These are phyloP conservation scores for Tauraco hartlaubi DNA, from an alignment of 2,797 vertebrate species.

Conservation along the genomic window DNA sequence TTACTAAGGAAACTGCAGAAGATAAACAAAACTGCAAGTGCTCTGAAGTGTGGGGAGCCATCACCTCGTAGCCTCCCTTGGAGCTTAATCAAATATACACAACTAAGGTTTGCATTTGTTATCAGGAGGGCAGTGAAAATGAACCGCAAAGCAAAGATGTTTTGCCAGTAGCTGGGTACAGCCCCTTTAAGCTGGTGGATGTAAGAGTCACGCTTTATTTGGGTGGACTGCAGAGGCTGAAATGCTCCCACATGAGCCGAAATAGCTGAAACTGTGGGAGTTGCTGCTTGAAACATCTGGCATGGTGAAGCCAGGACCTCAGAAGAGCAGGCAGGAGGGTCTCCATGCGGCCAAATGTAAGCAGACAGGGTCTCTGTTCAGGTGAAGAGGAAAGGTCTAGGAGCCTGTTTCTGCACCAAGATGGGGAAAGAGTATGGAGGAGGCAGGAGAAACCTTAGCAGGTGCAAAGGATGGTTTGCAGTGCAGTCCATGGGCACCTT, in stretches of 20 bases:
- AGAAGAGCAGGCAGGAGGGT: neutral
- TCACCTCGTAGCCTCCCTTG: neutral
- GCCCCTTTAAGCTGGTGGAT: neutral
- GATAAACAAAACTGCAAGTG: neutral
- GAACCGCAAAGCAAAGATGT: neutral
- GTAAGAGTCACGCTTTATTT: neutral
- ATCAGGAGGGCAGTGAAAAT: neutral
- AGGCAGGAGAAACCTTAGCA: neutral
- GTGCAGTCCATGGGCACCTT: neutral
- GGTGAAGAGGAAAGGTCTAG: neutral
- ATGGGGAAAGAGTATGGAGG: neutral
- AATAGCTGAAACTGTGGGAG: neutral
- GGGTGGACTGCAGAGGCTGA: neutral
- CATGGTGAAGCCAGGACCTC: neutral
- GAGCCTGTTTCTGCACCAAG: neutral
- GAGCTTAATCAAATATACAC: conserved; percentile 21
- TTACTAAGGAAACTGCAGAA: conserved; percentile 28
- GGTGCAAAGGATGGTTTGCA: neutral
- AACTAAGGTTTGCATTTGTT: neutral
- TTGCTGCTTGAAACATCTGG: fast-evolving
- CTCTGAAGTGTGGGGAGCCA: neutral
- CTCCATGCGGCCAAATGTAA: neutral
- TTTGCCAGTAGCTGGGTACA: neutral
- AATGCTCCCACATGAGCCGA: neutral
- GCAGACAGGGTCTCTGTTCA: neutral